Evolutionary conservation across 2,888 invertebrate species (phyloP), one percentile per base, ranked within the genome.

Genomic region (Epinotia brunnichana): DNA sequence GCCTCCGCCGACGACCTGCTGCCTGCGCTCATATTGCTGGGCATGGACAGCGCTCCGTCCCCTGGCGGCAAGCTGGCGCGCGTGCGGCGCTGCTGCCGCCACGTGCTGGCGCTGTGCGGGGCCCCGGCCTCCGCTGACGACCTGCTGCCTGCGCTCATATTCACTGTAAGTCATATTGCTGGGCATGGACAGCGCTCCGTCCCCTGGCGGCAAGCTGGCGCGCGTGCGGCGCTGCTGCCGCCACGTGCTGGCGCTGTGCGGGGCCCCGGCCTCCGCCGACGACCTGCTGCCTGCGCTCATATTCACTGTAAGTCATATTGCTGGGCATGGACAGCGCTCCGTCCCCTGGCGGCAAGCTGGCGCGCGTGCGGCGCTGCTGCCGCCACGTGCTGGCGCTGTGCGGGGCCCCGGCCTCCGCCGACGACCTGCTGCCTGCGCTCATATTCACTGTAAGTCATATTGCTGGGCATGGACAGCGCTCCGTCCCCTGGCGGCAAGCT

Each of bases 1-100:
- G 99, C 98, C 15, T 98, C 98, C 81, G 99, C 99, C 0, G 99
- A 99, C 89, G 99, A 99, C 90, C 98, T 99, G 90, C 94, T 99
- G 75, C 99, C 99, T 2, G 98, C 98, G 17, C 95, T 99, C 69
- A 99, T 99, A 82, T 99, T 99, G n/a, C n/a, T n/a, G n/a, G n/a
- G n/a, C n/a, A n/a, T n/a, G n/a, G n/a, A n/a, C n/a, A n/a, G n/a
- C n/a, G n/a, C n/a, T n/a, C 41, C 3, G 35, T 5, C 29, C 17
- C 53, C n/a, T 24, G 3, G 13, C 13, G 21, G 51, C n/a, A 99
- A 99, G 92, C 93, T 99, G 76, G 94, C 96, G 13, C 98, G 98
- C 84, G 96, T 99, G 51, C 97, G 99, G 13, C 95, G 96, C 75
- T 98, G 98, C 85, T 98, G 98, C 85, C 95, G 97, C 73, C 96